Base-by-base conservation (phyloP, 2,797 vertebrate genomes). In the Acipenser transmontanus region DNA sequence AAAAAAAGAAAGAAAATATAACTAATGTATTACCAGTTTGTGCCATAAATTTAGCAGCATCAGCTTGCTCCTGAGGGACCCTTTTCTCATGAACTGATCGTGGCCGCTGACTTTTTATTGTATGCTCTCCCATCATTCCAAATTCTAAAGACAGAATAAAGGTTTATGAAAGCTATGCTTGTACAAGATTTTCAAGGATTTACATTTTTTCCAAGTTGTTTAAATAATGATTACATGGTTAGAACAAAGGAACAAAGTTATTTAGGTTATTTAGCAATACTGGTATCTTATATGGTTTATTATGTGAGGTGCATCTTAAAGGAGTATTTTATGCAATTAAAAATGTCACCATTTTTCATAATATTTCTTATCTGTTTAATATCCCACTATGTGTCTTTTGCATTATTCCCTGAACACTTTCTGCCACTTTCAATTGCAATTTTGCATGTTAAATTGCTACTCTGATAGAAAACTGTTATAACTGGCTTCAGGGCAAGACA, bases 91-190 rank as follows among this genome's bases (percentile, higher is more conserved):
- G 96, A 95, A 99, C 97, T 98, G 97, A 99, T 97, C 97, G 95
- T 92, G 97, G 96, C 92, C 96, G 97, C 95, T 99, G 97, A 96
- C 96, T 99, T 99, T 99, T 99, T 96, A 99, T 95, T 92, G 97
- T 99, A 95, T 98, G 95, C 94, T 99, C 95, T 95, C 95, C 96
- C 93, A 99, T 99, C 97, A 99, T 97, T 98, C 96, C 97, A 98
- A 97, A 99, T 97, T 99, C 97, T 99, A 98, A 96, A 96, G 96
- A 98, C 94, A 99, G 93, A 99, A 98, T 98, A 99, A 93, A 99
- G 96, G 94, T 97, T 96, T 89, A 97, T 98, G 93, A 98, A 97
- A 96, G 92, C 95, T 97, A 88, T 78, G 74, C 78, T 88, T 84
- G 81, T 76, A 88, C 87, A 91, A 75, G 82, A 77, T 82, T 78